Conservation (phyloP, 2,113 vertebrate genomes). For the Rhinoderma darwinii region DNA sequence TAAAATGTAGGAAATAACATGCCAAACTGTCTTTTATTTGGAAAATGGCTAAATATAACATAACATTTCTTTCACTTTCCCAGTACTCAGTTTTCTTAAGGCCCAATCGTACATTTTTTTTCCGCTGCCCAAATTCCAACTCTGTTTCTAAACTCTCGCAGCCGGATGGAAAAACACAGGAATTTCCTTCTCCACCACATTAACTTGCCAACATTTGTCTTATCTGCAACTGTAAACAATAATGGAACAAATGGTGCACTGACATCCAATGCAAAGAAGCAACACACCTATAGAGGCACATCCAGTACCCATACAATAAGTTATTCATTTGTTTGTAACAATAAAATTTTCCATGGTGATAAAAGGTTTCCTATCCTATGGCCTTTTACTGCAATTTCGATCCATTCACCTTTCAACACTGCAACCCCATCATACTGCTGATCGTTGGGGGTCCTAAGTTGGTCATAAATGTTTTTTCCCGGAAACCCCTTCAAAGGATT, state of each 20-base stretch:
- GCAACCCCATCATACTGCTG: too few relatives aligned
- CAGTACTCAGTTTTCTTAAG: neutral
- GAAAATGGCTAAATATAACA: conserved; percentile 11
- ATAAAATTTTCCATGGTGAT: neutral
- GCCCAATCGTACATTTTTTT: conserved; percentile 14
- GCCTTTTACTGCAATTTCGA: too few relatives aligned
- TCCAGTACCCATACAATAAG: neutral
- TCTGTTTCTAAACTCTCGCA: conserved; percentile 31
- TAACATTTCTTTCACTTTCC: neutral
- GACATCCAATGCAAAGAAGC: neutral
- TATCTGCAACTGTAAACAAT: conserved; percentile 36
- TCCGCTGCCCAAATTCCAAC: neutral
- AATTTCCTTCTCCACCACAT: conserved; percentile 46
- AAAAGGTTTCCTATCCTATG: too few relatives aligned
- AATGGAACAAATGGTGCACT: neutral
- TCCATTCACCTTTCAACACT: too few relatives aligned
- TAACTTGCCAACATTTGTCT: conserved; percentile 21
- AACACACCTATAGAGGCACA: neutral
- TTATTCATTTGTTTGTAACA: neutral
- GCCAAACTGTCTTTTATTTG: neutral
- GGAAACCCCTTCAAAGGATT: too few relatives aligned
- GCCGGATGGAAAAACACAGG: conserved; percentile 48
- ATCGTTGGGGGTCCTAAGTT: too few relatives aligned
- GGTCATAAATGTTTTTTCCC: too few relatives aligned
- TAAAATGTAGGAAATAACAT: conserved; percentile 24